Base-by-base conservation (phyloP, 2,113 vertebrate genomes). In the Tinamus guttatus region DNA sequence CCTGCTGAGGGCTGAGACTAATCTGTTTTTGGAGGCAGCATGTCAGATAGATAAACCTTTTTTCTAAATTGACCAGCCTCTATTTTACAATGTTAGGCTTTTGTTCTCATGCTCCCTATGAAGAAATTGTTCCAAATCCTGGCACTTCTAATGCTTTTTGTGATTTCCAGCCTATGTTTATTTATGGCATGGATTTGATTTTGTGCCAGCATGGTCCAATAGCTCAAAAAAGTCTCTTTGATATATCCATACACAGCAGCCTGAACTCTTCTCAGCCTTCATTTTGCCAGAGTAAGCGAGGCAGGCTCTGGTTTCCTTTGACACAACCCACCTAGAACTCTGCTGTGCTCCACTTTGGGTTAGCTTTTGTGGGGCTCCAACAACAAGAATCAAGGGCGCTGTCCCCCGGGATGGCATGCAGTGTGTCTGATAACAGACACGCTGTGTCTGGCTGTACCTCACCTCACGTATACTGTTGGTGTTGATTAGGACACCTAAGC, bases 151-250 rank as follows among this genome's bases (percentile, higher is more conserved):
- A 69, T 49, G 70, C 38, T 80, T 94, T 95, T 84, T 92, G 24
- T 91, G 67, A 80, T 86, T 93, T 85, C 43, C 58, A 95, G 93
- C 63, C 91, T 93, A 91, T 91, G 94, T 65, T 87, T 94, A 74
- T 89, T 82, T 91, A 63, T 78, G 52, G 43, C 69, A 82, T 79
- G 52, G 73, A 93, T 92, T 82, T 16, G 40, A 2, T 18, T 92
- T 89, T 82, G 9, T 87, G 87, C 84, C 96, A 92, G 16, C 16
- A 9, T 30, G n/a, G 58, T 82, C 88, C 40, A 36, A 87, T 85
- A 95, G 49, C 75, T 95, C 81, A 89, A 86, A 93, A 90, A 89
- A 38, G 60, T 64, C 21, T 49, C 60, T 77, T 49, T 79, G 77
- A 92, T 75, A 88, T 70, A 94, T 85, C 45, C 81, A 85, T 45